Base-by-base conservation (phyloP, 2,113 vertebrate genomes). In the Salminus brasiliensis region DNA sequence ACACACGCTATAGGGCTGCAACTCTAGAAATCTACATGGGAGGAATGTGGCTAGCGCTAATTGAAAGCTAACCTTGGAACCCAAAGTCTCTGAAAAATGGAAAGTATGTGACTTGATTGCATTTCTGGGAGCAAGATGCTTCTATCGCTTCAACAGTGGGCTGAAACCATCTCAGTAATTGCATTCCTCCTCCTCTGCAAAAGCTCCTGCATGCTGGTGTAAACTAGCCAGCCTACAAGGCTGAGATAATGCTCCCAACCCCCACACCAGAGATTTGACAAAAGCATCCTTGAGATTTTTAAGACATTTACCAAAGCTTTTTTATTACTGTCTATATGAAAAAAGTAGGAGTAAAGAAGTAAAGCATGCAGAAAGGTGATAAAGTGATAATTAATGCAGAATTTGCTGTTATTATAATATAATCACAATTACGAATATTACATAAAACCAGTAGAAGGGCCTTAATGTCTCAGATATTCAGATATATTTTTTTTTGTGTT, bases 151-250 rank as follows among this genome's bases (percentile, higher is more conserved):
- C 63, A 43, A 3, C 43, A 77, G 63, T 57, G 36, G 74, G 63
- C 25, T 77, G 63, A 63, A 57, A 77, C 25, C 36, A 47, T 34
- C 53, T 34, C 66, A 30, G 76, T 78, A 78, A 70, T 78, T 70
- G 76, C 53, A 45, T 34, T 60, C 52, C 39, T 78, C 76, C 29
- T 59, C 65, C 63, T 66, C 74, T 47, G 65, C 25, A 67, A 59
- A n/a, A 41, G 27, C 18, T 16, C 25, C 52, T 69, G n/a, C 52
- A 10, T 5, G n/a, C 52, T 55, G 21, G 52, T 55, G 32, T 69
- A 69, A 59, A 23, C 75, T 59, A 32, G 52, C 49, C 63, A 45
- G 27, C 18, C 75, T 78, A 69, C 66, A 30, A 32, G 1, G 52
- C n/a, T 36, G 47, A 69, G 66, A 70, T 70, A 70, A 78, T 57